Base-by-base conservation (phyloP, 2,113 vertebrate genomes). In the Protobothrops mucrosquamatus region DNA sequence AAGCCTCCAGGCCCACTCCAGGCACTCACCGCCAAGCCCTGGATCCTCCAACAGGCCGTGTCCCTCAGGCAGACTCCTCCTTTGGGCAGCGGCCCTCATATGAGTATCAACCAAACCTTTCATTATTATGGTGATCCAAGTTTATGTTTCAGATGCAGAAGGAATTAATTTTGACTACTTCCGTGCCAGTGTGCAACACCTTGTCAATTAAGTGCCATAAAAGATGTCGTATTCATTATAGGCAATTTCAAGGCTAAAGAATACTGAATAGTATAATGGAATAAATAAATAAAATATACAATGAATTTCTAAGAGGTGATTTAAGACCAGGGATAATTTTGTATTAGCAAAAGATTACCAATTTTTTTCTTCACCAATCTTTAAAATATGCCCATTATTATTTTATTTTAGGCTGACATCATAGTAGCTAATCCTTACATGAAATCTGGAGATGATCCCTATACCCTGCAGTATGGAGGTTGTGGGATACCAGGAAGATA, bases 401-500 rank as follows among this genome's bases (percentile, higher is more conserved):
- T 69, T 90, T 74, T 18, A 87, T 89, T 92, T 46, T 90, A 98
- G 98, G 98, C 98, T 54, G 97, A 97, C 91, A 96, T 98, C 89
- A 96, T 97, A 94, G 96, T 98, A 92, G 96, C 97, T 69, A 26
- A 95, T 10, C 91, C 95, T 88, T 74, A 95, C 0, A 2, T 94
- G 64, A 95, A 95, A 89, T 91, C 95, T 0, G 94, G 94, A 94
- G 95, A 97, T 94, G 96, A 97, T 39, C 98, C 97, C 1, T 97
- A 97, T 20, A 98, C 97, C 11, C 94, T 97, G 46, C 97, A 97
- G 14, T 97, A 97, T 56, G 97, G 94, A 91, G 95, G 95, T 39
- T 98, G 98, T 96, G 97, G 95, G 55, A 93, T 95, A 20, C 95
- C 95, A 93, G 97, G 97, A 69, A 64, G 48, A 88, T 97, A 98